Evolutionary conservation across 1,140 invertebrate genomes (phyloP).

Genomic region (Hirudo medicinalis): DNA sequence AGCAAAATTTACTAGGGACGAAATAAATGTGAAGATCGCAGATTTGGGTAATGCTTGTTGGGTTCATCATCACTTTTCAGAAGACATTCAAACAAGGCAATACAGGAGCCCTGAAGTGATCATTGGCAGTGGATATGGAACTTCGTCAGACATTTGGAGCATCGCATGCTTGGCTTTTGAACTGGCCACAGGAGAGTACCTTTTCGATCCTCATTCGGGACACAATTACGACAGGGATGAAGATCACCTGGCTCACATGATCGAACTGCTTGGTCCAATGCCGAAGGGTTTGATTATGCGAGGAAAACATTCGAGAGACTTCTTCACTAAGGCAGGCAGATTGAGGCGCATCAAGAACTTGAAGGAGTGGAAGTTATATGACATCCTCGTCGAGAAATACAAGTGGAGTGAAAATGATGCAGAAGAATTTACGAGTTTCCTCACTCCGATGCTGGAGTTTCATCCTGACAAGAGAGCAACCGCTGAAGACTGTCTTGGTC

Average conservation of each 20-base stretch:
- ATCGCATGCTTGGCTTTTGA: slow-evolving; percentile 99
- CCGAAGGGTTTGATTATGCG: slow-evolving; percentile 71
- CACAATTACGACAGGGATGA: slow-evolving; percentile 72
- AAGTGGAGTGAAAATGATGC: slow-evolving; percentile 74
- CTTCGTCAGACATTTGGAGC: slow-evolving; percentile 94
- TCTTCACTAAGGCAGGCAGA: slow-evolving; percentile 60
- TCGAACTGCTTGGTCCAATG: slow-evolving; percentile 89
- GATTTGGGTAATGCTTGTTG: no score
- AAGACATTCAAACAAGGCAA: slow-evolving; percentile 97
- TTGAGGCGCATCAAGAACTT: slow-evolving; percentile 77
- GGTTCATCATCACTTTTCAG: slow-evolving; percentile 62
- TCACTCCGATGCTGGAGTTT: slow-evolving; percentile 85
- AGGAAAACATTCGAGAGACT: slow-evolving; percentile 79
- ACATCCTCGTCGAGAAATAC: slow-evolving; percentile 88
- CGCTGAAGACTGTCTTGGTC: slow-evolving; percentile 47
- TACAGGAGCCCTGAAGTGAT: slow-evolving; percentile 91
- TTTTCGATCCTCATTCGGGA: slow-evolving; percentile 91
- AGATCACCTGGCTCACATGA: slow-evolving; percentile 95
- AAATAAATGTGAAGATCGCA: no score
- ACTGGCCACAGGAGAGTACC: slow-evolving; percentile 91
- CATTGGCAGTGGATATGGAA: slow-evolving; percentile 79
- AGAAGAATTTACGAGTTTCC: slow-evolving; percentile 74
- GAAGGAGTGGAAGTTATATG: slow-evolving; percentile 81
- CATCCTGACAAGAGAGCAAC: slow-evolving; percentile 78
- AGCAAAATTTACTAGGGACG: no score